Conservation (phyloP, 2,113 vertebrate species). For the Myiopsitta monachus region DNA sequence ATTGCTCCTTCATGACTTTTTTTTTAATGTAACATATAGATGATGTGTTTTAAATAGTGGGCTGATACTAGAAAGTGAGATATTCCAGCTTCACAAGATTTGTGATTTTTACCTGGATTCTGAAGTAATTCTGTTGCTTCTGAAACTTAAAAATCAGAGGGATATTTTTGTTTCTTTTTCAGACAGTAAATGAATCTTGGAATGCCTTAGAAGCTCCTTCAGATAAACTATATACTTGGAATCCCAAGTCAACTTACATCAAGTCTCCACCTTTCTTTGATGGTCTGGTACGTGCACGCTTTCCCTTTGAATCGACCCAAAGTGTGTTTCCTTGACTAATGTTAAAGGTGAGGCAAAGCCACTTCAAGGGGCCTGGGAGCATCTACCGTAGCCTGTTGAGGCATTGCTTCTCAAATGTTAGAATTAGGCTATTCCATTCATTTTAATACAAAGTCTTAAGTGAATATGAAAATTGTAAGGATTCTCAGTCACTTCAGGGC, state of each 20-base stretch:
- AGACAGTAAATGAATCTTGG: constrained; percentile 94
- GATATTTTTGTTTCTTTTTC: constrained; percentile 10
- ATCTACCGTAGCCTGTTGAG: background rate
- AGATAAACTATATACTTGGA: constrained; percentile 91
- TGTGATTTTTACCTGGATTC: background rate
- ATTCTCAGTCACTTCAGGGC: background rate
- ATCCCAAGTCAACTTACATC: constrained; percentile 93
- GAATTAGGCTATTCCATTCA: background rate
- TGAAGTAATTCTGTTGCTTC: background rate
- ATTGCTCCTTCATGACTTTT: background rate
- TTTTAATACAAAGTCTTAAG: background rate
- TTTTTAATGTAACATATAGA: background rate
- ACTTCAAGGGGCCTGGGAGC: background rate
- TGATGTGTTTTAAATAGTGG: background rate
- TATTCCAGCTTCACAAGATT: background rate
- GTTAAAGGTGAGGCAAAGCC: background rate
- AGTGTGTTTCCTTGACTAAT: background rate
- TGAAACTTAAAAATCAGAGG: background rate
- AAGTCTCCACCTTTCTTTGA: constrained; percentile 97
- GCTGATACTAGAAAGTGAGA: background rate
- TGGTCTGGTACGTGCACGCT: constrained; percentile 81
- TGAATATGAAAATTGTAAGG: background rate
- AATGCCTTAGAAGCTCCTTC: constrained; percentile 86
- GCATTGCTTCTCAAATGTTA: background rate
- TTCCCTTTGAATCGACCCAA: background rate